Base-by-base conservation (phyloP, 35 echinoderm and acorn worm genomes). In the Apostichopus japonicus region DNA sequence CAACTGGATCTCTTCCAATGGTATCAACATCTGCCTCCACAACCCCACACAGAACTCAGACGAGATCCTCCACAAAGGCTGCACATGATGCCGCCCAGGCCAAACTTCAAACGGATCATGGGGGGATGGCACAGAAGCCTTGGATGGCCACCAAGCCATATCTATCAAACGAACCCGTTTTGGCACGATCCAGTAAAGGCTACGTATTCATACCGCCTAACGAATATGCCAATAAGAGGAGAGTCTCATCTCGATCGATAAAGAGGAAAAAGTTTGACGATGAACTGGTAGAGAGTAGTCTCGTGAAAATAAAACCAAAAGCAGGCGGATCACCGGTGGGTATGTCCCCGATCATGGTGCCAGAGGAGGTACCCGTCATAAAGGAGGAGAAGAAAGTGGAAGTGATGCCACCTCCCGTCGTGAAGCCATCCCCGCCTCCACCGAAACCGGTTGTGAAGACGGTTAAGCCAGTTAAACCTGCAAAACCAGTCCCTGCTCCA, bases 211-310 rank as follows among this genome's bases (percentile, higher is more conserved):
- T 91, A 77, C 90, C 25, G 54, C 90, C 90, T 17, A 91, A 94
- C 17, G 95, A 96, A 62, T 91, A 79, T 86, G 72, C 91, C 10
- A 92, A 90, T 27, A 98, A 98, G 25, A 90, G 97, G 25, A 62
- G 97, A 27, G 95, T 95, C 55, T 99, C 97, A 21, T 99, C 97
- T 21, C 80, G 97, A n/a, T 95, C 95, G 0, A 99, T 99, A 67
- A 99, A 99, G 84, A 86, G 97, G 57, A 96, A 96, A 90, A 99
- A 99, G 72, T 99, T 99, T 95, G 97, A 99, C 76, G 97, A 99
- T 92, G 97, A 99, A 86, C 65, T 99, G 5, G 97, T 99, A 24
- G 97, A 99, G 84, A 96, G 97, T 76, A 99, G 97, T 84, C 87
- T 98, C 5, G 65, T 98, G 6, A 99, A 96, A 70, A 78, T 79